Percentiles rank a stretch among this genome's conserved stretches.
phyloP scores from a whole-genome alignment of 2,113 vertebrate species.

The Fregata magnificens region DNA sequence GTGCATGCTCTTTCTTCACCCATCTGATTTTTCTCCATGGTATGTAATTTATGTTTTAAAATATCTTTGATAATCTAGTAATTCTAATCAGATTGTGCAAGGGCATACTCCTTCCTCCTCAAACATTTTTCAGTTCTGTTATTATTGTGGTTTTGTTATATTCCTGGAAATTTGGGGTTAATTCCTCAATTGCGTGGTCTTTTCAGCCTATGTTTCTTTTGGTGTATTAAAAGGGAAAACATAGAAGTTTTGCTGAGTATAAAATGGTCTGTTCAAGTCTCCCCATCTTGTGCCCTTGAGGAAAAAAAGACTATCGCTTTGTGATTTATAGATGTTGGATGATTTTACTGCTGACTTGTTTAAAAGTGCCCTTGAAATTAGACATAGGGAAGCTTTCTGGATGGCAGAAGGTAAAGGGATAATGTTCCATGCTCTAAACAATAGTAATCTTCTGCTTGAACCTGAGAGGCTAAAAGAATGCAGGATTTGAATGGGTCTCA shows the following conservation, averaged over 20 bases:
- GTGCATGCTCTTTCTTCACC: accelerated
- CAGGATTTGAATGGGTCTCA: neutral
- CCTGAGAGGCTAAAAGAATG: neutral
- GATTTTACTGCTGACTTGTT: neutral
- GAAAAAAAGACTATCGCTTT: neutral
- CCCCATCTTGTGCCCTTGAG: neutral
- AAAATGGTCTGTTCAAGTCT: neutral
- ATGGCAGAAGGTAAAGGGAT: neutral
- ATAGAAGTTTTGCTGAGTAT: neutral
- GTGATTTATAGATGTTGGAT: neutral
- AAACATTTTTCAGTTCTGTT: neutral
- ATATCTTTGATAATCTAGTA: neutral
- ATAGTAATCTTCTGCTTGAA: neutral
- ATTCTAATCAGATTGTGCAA: neutral
- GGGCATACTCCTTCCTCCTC: neutral
- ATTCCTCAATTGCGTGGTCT: neutral
- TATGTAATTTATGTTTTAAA: neutral
- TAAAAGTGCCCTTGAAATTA: neutral
- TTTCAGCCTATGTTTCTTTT: neutral
- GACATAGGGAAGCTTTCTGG: neutral
- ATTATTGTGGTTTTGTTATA: neutral
- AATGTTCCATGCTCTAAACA: neutral
- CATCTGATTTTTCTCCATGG: neutral
- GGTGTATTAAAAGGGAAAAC: neutral
- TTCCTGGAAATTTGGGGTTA: neutral